Conservation (phyloP, 2,797 vertebrate species). For the Lepilemur septentrionalis region DNA sequence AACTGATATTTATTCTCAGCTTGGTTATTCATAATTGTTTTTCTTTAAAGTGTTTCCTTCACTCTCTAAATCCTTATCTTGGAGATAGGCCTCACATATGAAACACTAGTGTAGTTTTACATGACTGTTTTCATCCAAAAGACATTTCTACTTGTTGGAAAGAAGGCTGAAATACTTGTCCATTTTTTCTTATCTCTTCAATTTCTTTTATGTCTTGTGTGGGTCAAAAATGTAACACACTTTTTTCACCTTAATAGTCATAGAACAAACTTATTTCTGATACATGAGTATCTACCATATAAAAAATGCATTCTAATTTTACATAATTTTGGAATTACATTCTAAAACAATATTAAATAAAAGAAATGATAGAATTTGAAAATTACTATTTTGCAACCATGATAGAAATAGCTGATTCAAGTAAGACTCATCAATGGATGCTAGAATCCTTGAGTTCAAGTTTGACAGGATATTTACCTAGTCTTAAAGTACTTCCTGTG, state of each 20-base stretch:
- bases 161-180: slow-evolving; percentile 1
- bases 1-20: neutral
- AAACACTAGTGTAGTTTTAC: neutral
- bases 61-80: neutral
- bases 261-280: neutral
- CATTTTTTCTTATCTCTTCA: neutral
- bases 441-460: neutral
- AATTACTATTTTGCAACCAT: neutral
- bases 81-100: neutral
- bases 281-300: neutral
- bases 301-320: neutral
- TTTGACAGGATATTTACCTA: neutral
- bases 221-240: neutral
- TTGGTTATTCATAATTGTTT: neutral
- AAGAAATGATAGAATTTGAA: slow-evolving; percentile 12
- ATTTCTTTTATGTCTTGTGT: neutral
- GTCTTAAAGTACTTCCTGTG: neutral
- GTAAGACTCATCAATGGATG: neutral
- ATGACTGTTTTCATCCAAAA: neutral
- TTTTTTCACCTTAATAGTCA: neutral
- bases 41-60: neutral
- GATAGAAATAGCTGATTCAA: neutral
- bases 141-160: neutral
- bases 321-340: neutral
- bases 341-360: slow-evolving; percentile 18